Evolutionary conservation across 2,113 vertebrate genomes (phyloP), one percentile per base, ranked within the genome.

Genomic region (Blennius ocellaris): DNA sequence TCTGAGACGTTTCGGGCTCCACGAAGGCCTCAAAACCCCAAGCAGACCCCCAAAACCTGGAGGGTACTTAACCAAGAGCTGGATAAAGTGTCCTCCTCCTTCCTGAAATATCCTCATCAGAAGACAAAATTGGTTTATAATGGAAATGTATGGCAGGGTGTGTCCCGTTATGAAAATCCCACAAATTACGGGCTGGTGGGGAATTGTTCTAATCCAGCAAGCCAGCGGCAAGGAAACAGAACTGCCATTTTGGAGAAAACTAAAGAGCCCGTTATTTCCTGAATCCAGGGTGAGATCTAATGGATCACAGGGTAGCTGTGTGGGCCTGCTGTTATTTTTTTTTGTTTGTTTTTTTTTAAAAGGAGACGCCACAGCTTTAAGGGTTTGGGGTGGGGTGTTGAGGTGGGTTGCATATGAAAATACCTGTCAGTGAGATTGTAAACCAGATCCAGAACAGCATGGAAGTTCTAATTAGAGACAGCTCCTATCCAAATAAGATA

Each of bases 171-270:
- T 87, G 79, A 82, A 80, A 82, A 87, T 88, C 85, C 92, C 93
- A 90, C 93, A 92, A 94, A 94, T 93, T 88, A 93, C 69, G 92
- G 92, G 85, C 84, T 93, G 91, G 88, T 92, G 90, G 90, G 88
- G 91, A 84, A 93, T 92, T 89, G 89, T 90, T 91, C 87, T 91
- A 90, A 91, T 93, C 89, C 89, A 90, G 81, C 81, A 81, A 92
- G 89, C 87, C 92, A 58, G 55, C 69, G 60, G 84, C 86, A 82
- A 69, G 81, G 86, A 87, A 92, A 83, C 83, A 69, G 73, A 85
- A 75, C 86, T 81, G 87, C 84, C 90, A 85, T 90, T 92, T 92
- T 90, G 83, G 76, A 92, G 78, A 83, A 76, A 68, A 62, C 81
- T 80, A 86, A 81, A 68, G 79, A 84, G 79, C 16, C 60, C 76